phyloP scores from a whole-genome alignment of 1,140 invertebrate genomes.

The Dendroctonus ponderosae region DNA sequence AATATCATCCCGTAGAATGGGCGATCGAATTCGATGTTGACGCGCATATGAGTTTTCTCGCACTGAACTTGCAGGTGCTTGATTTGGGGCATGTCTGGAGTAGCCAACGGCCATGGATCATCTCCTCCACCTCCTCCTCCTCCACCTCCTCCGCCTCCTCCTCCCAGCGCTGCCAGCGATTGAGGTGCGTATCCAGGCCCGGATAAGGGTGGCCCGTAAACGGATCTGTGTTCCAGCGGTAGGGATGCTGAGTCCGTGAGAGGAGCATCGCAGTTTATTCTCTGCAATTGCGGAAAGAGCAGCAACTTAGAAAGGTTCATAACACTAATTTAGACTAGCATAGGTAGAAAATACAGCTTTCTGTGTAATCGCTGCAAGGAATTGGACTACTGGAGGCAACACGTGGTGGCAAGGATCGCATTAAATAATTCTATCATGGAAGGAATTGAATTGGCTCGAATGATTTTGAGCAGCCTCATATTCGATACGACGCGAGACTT shows the following conservation, averaged over 20 bases:
- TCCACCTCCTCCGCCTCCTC: constrained; percentile 45
- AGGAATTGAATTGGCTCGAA: too few species aligned
- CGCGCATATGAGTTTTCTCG: constrained; percentile 93
- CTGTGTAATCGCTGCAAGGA: too few species aligned
- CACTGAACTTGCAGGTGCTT: constrained; percentile 91
- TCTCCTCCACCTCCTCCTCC: constrained; percentile 51
- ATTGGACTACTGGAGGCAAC: too few species aligned
- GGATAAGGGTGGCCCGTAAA: constrained; percentile 69
- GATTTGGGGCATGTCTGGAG: constrained; percentile 85
- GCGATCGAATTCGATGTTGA: constrained; percentile 91
- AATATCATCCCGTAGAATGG: constrained; percentile 96
- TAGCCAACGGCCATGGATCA: constrained; percentile 80
- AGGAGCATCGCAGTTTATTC: constrained; percentile 70
- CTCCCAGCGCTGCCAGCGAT: constrained; percentile 48
- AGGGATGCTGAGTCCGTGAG: constrained; percentile 74
- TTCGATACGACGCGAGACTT: too few species aligned
- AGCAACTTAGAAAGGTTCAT: constrained; percentile 1
- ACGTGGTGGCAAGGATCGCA: too few species aligned
- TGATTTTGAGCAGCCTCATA: too few species aligned
- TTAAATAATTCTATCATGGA: too few species aligned
- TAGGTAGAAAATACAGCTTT: too few species aligned
- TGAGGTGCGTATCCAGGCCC: constrained; percentile 56
- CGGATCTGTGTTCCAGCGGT: constrained; percentile 73
- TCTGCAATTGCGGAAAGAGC: constrained; percentile 52
- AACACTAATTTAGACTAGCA: too few species aligned